Evolutionary conservation across 2,888 invertebrate genomes (phyloP).

Genomic region (Stegophylla sp.): DNA sequence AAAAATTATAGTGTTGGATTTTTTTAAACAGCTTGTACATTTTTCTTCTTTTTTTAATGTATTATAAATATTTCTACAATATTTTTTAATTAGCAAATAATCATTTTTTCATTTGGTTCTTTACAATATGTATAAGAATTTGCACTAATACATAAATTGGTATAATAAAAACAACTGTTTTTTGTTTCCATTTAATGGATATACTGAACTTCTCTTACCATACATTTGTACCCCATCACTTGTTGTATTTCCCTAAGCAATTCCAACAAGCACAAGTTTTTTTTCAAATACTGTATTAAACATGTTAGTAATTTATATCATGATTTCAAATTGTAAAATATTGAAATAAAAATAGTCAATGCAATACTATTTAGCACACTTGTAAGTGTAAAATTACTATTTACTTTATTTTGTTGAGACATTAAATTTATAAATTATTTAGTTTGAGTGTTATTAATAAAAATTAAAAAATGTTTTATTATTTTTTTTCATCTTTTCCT

Average conservation of each 20-base stretch:
- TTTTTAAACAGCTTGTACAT: slow-evolving; percentile 33
- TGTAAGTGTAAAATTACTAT: slow-evolving; percentile 56
- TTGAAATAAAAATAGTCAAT: slow-evolving; percentile 38
- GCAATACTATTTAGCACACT: slow-evolving; percentile 58
- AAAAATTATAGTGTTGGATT: slow-evolving; percentile 13
- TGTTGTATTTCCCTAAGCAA: slow-evolving; percentile 7
- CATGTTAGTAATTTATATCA: slow-evolving; percentile 47
- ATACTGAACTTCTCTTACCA: neutral
- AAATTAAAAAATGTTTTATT: slow-evolving; percentile 22
- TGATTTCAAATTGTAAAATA: slow-evolving; percentile 52
- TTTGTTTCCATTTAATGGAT: neutral
- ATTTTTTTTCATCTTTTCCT: neutral
- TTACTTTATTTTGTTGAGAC: slow-evolving; percentile 59
- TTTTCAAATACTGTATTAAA: slow-evolving; percentile 36
- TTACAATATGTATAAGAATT: slow-evolving; percentile 22
- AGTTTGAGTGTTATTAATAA: slow-evolving; percentile 52
- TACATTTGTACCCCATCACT: slow-evolving; percentile 16
- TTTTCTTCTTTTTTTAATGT: slow-evolving; percentile 38
- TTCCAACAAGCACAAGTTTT: slow-evolving; percentile 42
- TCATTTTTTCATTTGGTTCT: slow-evolving; percentile 45
- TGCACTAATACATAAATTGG: slow-evolving; percentile 39
- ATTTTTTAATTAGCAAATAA: slow-evolving; percentile 41
- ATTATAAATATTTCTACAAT: slow-evolving; percentile 40
- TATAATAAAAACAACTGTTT: slow-evolving; percentile 35
- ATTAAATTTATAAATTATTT: slow-evolving; percentile 59